These are phyloP conservation scores for Sturnira hondurensis DNA, from an alignment of 2,113 vertebrate species.

Conservation along the genomic window DNA sequence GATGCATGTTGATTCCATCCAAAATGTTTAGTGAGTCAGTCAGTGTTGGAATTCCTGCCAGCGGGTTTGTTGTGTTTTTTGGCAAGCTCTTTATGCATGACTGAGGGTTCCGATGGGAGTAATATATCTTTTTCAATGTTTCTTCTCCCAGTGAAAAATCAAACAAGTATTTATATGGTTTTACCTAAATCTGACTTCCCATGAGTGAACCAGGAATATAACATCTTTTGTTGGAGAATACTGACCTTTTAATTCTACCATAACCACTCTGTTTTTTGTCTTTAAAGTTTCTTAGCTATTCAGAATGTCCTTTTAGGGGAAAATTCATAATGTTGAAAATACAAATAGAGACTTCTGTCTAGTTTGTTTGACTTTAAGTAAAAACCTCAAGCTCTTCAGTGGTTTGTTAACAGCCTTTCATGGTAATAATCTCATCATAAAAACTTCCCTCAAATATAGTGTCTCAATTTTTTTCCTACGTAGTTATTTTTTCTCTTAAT, in stretches of 20 bases:
- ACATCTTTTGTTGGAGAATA: neutral
- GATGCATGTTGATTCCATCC: conserved; percentile 38
- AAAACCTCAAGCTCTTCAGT: neutral
- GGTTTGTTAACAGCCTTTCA: neutral
- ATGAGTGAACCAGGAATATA: neutral
- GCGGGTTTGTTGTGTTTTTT: conserved; percentile 62
- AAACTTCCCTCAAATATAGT: neutral
- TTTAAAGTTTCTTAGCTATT: neutral
- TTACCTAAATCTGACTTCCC: conserved; percentile 2
- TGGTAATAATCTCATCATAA: neutral
- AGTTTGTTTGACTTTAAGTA: conserved; percentile 5
- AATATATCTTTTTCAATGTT: conserved; percentile 57
- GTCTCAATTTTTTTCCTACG: neutral
- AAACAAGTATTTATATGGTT: conserved; percentile 33
- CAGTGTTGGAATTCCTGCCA: conserved; percentile 54
- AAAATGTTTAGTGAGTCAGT: conserved; percentile 65
- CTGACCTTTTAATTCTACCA: neutral
- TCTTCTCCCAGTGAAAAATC: conserved; percentile 53
- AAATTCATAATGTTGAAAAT: neutral
- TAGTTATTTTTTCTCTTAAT: neutral
- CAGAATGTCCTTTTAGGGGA: neutral
- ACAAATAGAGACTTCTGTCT: neutral
- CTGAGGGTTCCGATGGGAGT: conserved; percentile 42
- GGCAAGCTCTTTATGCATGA: conserved; percentile 55
- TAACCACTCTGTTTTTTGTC: neutral